phyloP scores from a whole-genome alignment of 2,888 invertebrate species.

The Dicycla oo region DNA sequence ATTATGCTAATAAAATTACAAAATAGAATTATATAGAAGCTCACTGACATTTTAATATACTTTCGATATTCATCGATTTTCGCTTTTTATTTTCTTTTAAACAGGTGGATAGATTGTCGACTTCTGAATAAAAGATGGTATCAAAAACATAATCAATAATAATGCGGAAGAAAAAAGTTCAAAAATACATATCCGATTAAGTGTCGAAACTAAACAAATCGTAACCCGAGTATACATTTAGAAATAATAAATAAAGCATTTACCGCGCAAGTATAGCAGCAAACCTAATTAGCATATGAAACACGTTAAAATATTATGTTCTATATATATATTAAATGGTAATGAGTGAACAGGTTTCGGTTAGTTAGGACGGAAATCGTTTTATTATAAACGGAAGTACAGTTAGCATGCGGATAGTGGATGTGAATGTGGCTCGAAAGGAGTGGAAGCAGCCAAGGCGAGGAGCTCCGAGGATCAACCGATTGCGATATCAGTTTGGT shows the following conservation, averaged over 20 bases:
- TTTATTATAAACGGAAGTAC: constrained; percentile 77
- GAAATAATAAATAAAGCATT: constrained; percentile 12
- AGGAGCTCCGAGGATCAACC: constrained; percentile 43
- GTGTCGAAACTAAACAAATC: constrained; percentile 10
- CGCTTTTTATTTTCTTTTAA: constrained; percentile 38
- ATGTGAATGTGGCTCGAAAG: constrained; percentile 65
- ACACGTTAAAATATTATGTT: constrained; percentile 47
- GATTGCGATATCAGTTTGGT: constrained; percentile 36
- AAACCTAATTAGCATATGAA: constrained; percentile 47
- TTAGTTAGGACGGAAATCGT: constrained; percentile 75
- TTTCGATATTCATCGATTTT: constrained; percentile 49
- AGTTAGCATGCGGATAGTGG: constrained; percentile 57
- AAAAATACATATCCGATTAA: constrained; percentile 10
- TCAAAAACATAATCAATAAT: neutral
- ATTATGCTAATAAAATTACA: constrained; percentile 44
- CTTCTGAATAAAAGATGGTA: neutral
- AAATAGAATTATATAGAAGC: constrained; percentile 20
- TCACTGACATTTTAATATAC: constrained; percentile 32
- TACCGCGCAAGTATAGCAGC: constrained; percentile 14
- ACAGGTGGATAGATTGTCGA: constrained; percentile 1
- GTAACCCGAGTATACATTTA: constrained; percentile 2
- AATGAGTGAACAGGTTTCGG: constrained; percentile 74
- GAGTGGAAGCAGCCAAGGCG: constrained; percentile 65
- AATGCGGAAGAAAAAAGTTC: constrained; percentile 1
- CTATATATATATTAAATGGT: constrained; percentile 62